These are phyloP conservation scores for Himalopsyche tibetana DNA, from an alignment of 2,888 invertebrate genomes.

Conservation along the genomic window DNA sequence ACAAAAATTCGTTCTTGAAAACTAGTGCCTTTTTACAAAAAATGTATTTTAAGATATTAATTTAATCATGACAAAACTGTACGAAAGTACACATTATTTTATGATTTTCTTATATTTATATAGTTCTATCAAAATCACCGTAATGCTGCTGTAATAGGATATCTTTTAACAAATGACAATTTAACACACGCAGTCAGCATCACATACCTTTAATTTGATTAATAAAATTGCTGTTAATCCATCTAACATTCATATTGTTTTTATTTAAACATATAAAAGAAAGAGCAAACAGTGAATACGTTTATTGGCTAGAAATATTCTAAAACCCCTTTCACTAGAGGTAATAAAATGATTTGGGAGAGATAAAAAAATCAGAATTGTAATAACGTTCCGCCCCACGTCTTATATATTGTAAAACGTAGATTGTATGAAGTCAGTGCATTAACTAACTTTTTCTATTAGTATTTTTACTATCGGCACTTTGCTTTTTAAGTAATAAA, in stretches of 20 bases:
- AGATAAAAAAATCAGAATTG: background rate
- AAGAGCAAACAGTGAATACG: background rate
- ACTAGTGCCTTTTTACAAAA: no score
- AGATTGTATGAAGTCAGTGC: slow-evolving; percentile 1
- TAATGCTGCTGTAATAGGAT: no score
- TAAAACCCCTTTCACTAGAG: background rate
- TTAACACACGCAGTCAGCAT: no score
- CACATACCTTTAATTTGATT: background rate
- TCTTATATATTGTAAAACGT: background rate
- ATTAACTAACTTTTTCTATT: background rate
- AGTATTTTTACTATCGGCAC: no score
- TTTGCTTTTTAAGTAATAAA: no score
- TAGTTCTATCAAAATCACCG: no score
- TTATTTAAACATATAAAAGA: background rate
- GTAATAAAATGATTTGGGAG: background rate
- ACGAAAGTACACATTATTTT: no score
- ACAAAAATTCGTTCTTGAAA: no score
- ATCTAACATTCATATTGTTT: background rate
- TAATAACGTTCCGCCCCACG: background rate
- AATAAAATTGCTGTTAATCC: background rate
- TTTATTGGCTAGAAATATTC: background rate
- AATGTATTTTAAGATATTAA: no score
- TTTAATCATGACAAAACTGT: no score
- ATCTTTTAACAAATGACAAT: no score
- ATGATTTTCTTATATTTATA: no score